Evolutionary conservation across 1,140 invertebrate genomes (phyloP).

Genomic region (Conus betulinus): DNA sequence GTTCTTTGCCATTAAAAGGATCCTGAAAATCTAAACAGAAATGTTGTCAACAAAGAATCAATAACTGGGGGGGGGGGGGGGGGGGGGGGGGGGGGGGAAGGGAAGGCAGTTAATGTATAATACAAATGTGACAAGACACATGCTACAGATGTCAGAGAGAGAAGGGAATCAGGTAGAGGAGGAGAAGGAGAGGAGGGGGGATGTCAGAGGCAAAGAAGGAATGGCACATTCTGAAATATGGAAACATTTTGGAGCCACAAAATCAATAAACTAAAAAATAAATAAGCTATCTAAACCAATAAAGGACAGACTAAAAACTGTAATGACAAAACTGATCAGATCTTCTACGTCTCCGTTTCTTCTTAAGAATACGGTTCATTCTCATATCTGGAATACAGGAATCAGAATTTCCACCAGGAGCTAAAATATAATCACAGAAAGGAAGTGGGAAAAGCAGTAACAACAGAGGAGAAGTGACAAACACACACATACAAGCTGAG

Average conservation of each 20-base stretch:
- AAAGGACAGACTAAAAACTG: not conserved
- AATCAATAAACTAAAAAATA: not conserved
- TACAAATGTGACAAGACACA: not conserved
- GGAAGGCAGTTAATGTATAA: not conserved
- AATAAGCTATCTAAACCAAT: not conserved
- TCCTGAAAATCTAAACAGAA: not conserved
- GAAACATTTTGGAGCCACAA: not conserved
- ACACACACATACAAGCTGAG: too few relatives aligned
- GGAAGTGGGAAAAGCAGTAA: not conserved
- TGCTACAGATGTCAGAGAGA: not conserved
- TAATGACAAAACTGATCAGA: not conserved
- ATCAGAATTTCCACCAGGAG: not conserved
- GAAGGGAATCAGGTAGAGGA: not conserved
- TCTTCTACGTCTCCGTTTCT: not conserved
- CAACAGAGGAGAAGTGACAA: too few relatives aligned
- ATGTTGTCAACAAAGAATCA: not conserved
- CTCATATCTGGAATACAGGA: not conserved
- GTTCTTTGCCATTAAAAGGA: not conserved
- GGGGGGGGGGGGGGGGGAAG: not conserved
- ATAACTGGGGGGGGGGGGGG: not conserved
- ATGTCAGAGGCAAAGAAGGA: not conserved
- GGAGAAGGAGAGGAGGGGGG: not conserved
- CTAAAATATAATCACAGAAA: slow-evolving; percentile 3
- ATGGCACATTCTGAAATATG: not conserved
- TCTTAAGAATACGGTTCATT: not conserved